Base-by-base conservation (phyloP, 1,140 invertebrate species). In the Calycopis cecrops region DNA sequence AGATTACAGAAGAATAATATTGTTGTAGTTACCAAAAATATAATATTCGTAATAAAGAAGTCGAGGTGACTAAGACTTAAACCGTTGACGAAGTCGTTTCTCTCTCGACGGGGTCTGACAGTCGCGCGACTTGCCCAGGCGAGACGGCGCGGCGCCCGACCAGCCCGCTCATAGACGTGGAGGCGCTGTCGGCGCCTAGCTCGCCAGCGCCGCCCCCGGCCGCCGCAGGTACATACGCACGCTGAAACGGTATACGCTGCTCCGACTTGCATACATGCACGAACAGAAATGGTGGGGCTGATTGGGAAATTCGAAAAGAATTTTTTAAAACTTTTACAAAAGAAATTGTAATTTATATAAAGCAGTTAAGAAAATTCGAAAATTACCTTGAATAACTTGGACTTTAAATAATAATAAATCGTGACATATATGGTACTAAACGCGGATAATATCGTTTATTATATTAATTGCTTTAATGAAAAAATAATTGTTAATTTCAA, bases 81-180 rank as follows among this genome's bases (percentile, higher is more conserved):
- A 50, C 52, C 52, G 52, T 33, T 53, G 12, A 44, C 40, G 42
- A 42, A 44, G 38, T 53, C 21, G 33, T 40, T 16, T 28, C 14
- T 34, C 1, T 48, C 42, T 21, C 17, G 40, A 59, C 49, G 60
- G 53, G 54, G 52, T 60, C 63, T 66, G 63, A 66, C 55, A 48
- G 58, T 66, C 54, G 57, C 55, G 57, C 60, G 63, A 35, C 51
- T 37, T 63, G 64, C 74, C 61, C 89, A 93, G 92, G 92, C 91
- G 92, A 92, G 89, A 91, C 92, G 74, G 89, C 89, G 73, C 89
- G 89, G 75, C 81, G 90, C 71, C 88, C 89, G 73, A 79, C 87
- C 74, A 92, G 92, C 87, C 93, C 93, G 64, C 89, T 93, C 78
- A 91, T 93, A 75, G 93, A 94, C 86, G 93, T 94, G 76, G 93